Base-by-base conservation (phyloP, 2,113 vertebrate species). In the Gobiocypris rarus region DNA sequence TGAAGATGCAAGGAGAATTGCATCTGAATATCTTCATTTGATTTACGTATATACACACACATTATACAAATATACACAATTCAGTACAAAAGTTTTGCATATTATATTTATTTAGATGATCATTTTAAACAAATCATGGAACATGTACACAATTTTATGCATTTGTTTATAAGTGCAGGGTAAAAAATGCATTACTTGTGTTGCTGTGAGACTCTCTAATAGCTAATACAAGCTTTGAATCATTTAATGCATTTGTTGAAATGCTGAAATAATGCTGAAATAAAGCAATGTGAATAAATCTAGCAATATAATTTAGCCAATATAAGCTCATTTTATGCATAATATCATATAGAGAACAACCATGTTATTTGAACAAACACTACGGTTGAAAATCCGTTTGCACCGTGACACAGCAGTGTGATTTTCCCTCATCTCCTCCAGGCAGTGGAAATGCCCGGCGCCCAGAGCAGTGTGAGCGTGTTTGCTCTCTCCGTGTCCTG, bases 241-340 rank as follows among this genome's bases (percentile, higher is more conserved):
- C 13, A 3, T 26, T 43, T 14, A 73, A 8, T 41, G 70, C 43
- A 43, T 73, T 73, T 9, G 9, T 26, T 73, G 5, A 13, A 48
- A n/a, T 74, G 3, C 14, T 71, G 69, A 24, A 43, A 71, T 75
- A 17, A 31, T 74, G 3, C 14, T 71, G 69, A 24, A 43, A 71
- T 75, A 17, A 31, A 75, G 13, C 71, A 75, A 75, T 17, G 5
- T 17, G 71, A 74, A 74, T 50, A 74, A 5, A 50, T 31, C 45
- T 75, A 59, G 52, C 75, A 14, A 3, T 77, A 77, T 9, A 9
- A 41, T 41, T 58, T 19, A 58, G 54, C 73, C 24, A 77, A 41
- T 38, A 77, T 77, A 77, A 77, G 75, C 75, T 38, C 19, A 58
- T 77, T 77, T 77, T 77, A 58, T 56, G 26, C 75, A 59, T 59